phyloP scores from a whole-genome alignment of 2,113 vertebrate species.

The Mesoclemmys tuberculata region DNA sequence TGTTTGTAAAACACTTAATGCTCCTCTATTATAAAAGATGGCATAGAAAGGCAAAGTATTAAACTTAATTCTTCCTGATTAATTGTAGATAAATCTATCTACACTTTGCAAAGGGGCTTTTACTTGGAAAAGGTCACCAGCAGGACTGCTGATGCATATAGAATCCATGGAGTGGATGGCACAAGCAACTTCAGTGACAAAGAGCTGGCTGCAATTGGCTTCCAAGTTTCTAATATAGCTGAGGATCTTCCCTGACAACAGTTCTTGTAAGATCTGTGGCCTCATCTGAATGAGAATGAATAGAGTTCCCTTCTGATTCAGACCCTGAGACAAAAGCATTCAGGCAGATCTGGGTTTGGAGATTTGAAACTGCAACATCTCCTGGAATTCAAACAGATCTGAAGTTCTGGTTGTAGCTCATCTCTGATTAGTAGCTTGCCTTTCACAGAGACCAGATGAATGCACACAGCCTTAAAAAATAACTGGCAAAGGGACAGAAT shows the following conservation, averaged over 20 bases:
- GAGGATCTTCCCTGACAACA: background rate
- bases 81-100: background rate
- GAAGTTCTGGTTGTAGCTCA: background rate
- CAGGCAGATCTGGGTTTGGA: too few relatives aligned
- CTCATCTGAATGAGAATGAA: too few relatives aligned
- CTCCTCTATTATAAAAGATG: background rate
- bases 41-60: background rate
- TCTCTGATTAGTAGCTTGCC: background rate
- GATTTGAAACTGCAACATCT: background rate
- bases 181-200: accelerated
- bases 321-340: too few relatives aligned
- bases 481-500: background rate
- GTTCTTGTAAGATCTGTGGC: background rate
- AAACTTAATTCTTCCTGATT: background rate
- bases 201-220: background rate
- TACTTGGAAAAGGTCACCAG: background rate
- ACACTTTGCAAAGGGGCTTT: background rate
- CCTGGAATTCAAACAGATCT: background rate
- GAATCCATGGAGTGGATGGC: accelerated
- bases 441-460: background rate
- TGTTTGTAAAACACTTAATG: background rate
- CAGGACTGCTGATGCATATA: background rate
- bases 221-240: background rate
- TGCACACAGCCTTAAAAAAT: background rate
- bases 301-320: too few relatives aligned